Evolutionary conservation across 2,797 vertebrate genomes (phyloP).

Genomic region (Cirrhinus molitorella): DNA sequence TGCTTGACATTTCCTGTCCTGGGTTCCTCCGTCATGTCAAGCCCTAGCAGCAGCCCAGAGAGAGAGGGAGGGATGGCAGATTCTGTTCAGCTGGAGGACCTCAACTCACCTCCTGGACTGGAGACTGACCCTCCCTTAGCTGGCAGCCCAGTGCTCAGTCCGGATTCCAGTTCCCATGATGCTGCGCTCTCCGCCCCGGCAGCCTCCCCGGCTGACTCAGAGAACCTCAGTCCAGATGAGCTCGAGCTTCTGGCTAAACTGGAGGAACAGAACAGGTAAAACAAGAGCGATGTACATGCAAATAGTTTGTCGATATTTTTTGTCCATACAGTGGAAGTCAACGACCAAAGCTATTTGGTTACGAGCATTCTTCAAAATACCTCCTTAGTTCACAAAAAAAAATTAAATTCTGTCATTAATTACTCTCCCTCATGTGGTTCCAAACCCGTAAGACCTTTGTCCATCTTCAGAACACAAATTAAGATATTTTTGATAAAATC

Average conservation of each 20-base stretch:
- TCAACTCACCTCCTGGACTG: conserved; percentile 72
- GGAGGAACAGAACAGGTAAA: conserved; percentile 94
- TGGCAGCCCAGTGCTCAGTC: conserved; percentile 91
- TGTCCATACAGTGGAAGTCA: not conserved
- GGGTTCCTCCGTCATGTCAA: conserved; percentile 72
- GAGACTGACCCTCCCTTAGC: conserved; percentile 78
- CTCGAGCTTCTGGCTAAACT: conserved; percentile 94
- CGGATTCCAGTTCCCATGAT: conserved; percentile 92
- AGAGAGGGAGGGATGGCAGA: conserved; percentile 69
- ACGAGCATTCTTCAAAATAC: not conserved
- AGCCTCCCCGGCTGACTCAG: conserved; percentile 89
- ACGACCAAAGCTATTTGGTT: not conserved
- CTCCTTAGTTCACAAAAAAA: no score
- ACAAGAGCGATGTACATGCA: not conserved
- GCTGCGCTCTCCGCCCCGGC: conserved; percentile 84
- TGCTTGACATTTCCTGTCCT: conserved; percentile 38
- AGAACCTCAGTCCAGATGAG: conserved; percentile 94
- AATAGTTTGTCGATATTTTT: not conserved
- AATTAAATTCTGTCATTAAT: no score
- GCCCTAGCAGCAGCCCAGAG: conserved; percentile 80
- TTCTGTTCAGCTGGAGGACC: conserved; percentile 73
- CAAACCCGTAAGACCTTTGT: no score
- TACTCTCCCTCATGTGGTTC: no score
- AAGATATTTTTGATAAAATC: no score
- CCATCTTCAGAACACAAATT: no score